These are phyloP conservation scores for Oxyscelio sp. DNA, from an alignment of 2,888 invertebrate genomes.

Conservation along the genomic window DNA sequence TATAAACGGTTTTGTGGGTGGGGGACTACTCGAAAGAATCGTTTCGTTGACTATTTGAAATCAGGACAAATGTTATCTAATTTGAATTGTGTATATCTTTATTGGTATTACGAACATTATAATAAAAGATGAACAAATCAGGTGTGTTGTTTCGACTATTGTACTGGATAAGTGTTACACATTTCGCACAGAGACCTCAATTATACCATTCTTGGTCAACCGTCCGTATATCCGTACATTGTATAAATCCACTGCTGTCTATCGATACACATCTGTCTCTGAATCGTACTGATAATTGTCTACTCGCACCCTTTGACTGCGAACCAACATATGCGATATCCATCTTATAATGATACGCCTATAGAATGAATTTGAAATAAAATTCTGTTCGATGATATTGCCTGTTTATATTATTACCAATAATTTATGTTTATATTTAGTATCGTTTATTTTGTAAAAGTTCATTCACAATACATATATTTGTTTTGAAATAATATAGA, in stretches of 20 bases:
- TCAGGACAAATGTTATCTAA: too few species aligned
- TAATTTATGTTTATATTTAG: too few species aligned
- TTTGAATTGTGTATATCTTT: too few species aligned
- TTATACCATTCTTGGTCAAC: constrained; percentile 82
- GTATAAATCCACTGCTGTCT: constrained; percentile 76
- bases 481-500: too few species aligned
- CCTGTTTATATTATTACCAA: too few species aligned
- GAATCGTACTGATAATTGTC: constrained; percentile 77
- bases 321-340: not conserved
- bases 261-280: constrained; percentile 78
- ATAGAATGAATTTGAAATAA: too few species aligned
- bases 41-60: too few species aligned
- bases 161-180: constrained; percentile 27
- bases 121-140: constrained; percentile 5
- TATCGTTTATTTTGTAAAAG: too few species aligned
- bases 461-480: too few species aligned
- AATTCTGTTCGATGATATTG: too few species aligned
- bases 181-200: constrained; percentile 60
- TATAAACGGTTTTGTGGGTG: not conserved
- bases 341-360: too few species aligned
- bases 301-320: constrained; percentile 19
- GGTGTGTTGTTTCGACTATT: constrained; percentile 13
- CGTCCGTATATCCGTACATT: constrained; percentile 84
- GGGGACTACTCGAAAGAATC: not conserved
- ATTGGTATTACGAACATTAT: not conserved